These are phyloP conservation scores for Silvanus unidentatus DNA, from an alignment of 2,888 invertebrate genomes.

Conservation along the genomic window DNA sequence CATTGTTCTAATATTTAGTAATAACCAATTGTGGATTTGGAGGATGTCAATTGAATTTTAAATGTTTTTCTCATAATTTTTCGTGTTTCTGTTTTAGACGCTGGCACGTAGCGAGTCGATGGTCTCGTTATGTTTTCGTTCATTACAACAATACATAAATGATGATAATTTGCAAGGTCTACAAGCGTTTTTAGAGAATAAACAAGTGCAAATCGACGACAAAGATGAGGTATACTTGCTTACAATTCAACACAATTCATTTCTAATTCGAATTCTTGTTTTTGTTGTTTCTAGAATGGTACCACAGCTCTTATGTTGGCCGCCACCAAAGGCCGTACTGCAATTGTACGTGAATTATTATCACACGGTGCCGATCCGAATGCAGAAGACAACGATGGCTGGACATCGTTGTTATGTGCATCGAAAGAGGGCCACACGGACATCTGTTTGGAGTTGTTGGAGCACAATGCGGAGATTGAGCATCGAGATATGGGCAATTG, in stretches of 20 bases:
- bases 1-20: too few species aligned
- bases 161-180: constrained; percentile 75
- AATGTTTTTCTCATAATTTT: too few species aligned
- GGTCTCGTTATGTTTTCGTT: constrained; percentile 82
- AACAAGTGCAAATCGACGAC: constrained; percentile 78
- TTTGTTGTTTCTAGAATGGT: constrained; percentile 64
- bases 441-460: constrained; percentile 73
- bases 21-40: too few species aligned
- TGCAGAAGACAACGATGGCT: constrained; percentile 86
- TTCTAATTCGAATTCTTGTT: constrained; percentile 1
- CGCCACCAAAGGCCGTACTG: constrained; percentile 74
- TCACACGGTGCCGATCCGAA: constrained; percentile 89
- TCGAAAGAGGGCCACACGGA: constrained; percentile 82
- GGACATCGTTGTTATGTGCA: constrained; percentile 87
- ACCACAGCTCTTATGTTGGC: constrained; percentile 92
- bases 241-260: neutral
- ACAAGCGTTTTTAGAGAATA: constrained; percentile 75
- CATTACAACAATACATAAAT: constrained; percentile 72
- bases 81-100: constrained; percentile 66
- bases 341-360: constrained; percentile 78
- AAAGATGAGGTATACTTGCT: constrained; percentile 73
- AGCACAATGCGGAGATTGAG: constrained; percentile 80
- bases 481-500: constrained; percentile 77
- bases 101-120: constrained; percentile 86
- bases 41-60: too few species aligned